Base-by-base conservation (phyloP, 2,113 vertebrate genomes). In the Hiodon tergisus region DNA sequence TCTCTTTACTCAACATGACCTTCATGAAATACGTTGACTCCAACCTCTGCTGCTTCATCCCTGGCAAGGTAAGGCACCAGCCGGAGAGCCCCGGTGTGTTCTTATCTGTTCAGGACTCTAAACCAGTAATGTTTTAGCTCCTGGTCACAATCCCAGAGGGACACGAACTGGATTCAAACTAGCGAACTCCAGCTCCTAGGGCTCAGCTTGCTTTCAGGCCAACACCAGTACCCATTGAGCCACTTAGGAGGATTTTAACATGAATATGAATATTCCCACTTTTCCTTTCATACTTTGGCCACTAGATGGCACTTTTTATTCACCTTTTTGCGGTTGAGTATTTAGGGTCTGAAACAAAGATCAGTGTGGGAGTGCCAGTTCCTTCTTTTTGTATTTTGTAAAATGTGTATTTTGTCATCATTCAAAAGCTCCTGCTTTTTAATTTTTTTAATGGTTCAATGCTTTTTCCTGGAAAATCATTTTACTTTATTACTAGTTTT, bases 1-100 rank as follows among this genome's bases (percentile, higher is more conserved):
- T 99, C 0, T 99, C 97, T 5, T 88, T 98, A 72, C 91, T 99
- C 84, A 99, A 98, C 83, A 99, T 99, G 97, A 99, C 97, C 78
- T 99, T 99, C 89, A 98, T 98, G 97, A 98, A 98, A 87, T 99
- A 99, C 75, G 97, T 99, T 48, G 97, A 99, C 87, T 97, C 96
- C 61, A 98, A 95, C 84, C 95, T 99, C 76, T 99, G 97, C 86
- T 99, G 97, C 92, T 99, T 99, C 90, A 99, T 99, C 83, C 97
- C 97, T 76, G 97, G 97, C 87, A 99, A 98, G 96, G 97, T 99
- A 80, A 88, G 84, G 11, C 1, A 8, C 8, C 6, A 9, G 8
- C 16, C 14, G 6, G 16, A 58, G 6, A 4, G 13, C 8, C 17
- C 16, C 46, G 47, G 47, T 50, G 47, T 58, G 31, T 53, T 73